Evolutionary conservation across 1,140 invertebrate species (phyloP).

Genomic region (Papilio glaucus): DNA sequence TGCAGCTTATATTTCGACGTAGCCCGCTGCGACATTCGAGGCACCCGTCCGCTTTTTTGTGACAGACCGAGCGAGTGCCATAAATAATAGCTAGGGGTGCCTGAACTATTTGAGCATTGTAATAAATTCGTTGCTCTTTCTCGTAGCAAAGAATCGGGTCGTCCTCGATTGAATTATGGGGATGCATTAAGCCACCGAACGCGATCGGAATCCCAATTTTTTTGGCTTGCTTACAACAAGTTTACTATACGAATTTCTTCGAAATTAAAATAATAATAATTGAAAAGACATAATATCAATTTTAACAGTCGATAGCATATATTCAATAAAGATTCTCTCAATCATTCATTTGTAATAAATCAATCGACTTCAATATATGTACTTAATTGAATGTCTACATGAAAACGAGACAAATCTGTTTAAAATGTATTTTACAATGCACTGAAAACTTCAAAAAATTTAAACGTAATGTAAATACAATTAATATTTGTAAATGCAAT

Average conservation of each 20-base stretch:
- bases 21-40: slow-evolving; percentile 80
- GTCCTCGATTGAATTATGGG: slow-evolving; percentile 79
- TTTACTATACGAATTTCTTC: slow-evolving; percentile 40
- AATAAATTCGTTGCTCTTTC: slow-evolving; percentile 83
- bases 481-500: too few species aligned
- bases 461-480: too few species aligned
- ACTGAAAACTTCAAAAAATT: not conserved
- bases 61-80: slow-evolving; percentile 81
- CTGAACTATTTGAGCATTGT: slow-evolving; percentile 73
- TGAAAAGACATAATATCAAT: not conserved
- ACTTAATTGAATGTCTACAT: not conserved
- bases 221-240: slow-evolving; percentile 75
- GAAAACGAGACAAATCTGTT: not conserved
- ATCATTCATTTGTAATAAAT: not conserved
- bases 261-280: not conserved
- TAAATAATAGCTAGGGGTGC: slow-evolving; percentile 83
- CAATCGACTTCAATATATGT: not conserved
- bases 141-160: slow-evolving; percentile 72
- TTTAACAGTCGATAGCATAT: not conserved
- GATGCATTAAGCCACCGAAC: slow-evolving; percentile 79
- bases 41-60: slow-evolving; percentile 79
- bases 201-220: slow-evolving; percentile 68
- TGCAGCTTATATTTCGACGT: slow-evolving; percentile 79
- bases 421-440: not conserved
- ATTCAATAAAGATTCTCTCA: too few species aligned